Evolutionary conservation across 2,113 vertebrate genomes (phyloP).

Genomic region (Bungarus multicinctus): DNA sequence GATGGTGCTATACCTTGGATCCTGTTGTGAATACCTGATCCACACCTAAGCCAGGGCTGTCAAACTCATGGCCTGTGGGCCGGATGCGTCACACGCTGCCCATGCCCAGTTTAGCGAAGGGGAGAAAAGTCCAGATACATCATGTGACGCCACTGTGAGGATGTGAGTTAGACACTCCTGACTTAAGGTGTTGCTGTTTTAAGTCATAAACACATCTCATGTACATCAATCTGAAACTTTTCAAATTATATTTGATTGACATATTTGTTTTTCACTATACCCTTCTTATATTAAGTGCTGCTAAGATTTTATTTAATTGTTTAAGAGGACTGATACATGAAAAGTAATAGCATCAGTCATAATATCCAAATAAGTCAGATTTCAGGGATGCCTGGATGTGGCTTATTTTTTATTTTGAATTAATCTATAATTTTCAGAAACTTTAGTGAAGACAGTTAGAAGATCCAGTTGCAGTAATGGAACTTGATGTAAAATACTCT

Average conservation of each 20-base stretch:
- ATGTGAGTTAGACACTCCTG: too few species aligned
- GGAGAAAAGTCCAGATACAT: too few species aligned
- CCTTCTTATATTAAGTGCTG: background rate
- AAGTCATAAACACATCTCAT: background rate
- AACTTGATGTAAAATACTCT: background rate
- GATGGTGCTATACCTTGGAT: background rate
- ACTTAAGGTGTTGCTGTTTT: background rate
- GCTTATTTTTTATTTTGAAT: background rate
- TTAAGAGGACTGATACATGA: background rate
- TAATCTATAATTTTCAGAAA: conserved; percentile 1
- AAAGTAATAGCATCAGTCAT: background rate
- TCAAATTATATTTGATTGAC: background rate
- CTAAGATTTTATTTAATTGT: background rate
- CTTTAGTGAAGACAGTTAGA: background rate
- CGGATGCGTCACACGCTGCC: too few species aligned
- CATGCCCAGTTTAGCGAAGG: too few species aligned
- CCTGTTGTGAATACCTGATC: background rate
- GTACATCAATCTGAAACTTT: background rate
- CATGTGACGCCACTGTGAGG: too few species aligned
- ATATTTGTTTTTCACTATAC: background rate
- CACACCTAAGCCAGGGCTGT: too few species aligned
- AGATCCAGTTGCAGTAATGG: background rate
- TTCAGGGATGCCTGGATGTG: background rate
- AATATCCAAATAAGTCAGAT: background rate
- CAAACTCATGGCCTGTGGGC: too few species aligned